Evolutionary conservation across 2,888 invertebrate species (phyloP).

Genomic region (Parascotia fuliginaria): DNA sequence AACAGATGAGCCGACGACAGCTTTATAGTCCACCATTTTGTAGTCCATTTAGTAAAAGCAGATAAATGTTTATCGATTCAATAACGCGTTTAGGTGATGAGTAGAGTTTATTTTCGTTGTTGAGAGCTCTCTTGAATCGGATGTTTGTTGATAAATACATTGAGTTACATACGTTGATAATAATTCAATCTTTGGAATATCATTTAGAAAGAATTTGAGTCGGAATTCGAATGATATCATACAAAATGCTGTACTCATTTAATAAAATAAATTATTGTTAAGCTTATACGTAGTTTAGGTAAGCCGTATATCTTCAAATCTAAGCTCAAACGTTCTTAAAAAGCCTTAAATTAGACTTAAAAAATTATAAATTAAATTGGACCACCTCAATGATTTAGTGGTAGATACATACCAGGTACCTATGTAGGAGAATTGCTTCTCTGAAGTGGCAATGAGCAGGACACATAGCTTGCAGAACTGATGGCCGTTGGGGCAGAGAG

Average conservation of each 20-base stretch:
- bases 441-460: too few relatives aligned
- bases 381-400: too few relatives aligned
- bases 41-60: conserved; percentile 81
- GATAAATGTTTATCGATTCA: conserved; percentile 79
- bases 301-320: too few relatives aligned
- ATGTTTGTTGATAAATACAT: conserved; percentile 34
- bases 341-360: too few relatives aligned
- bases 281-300: too few relatives aligned
- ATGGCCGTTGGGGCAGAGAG: too few relatives aligned
- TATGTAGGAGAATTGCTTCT: too few relatives aligned
- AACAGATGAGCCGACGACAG: conserved; percentile 73
- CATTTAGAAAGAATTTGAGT: conserved; percentile 12
- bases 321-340: too few relatives aligned
- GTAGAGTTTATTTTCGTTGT: conserved; percentile 67
- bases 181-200: conserved; percentile 18
- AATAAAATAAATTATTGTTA: too few relatives aligned
- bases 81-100: conserved; percentile 64
- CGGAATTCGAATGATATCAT: conserved; percentile 7
- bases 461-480: too few relatives aligned
- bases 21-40: conserved; percentile 74
- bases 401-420: too few relatives aligned
- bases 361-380: too few relatives aligned
- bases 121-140: conserved; percentile 40
- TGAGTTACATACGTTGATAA: conserved; percentile 21
- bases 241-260: not conserved